Evolutionary conservation across 2,888 invertebrate genomes (phyloP).

Genomic region (Cerceris rybyensis): DNA sequence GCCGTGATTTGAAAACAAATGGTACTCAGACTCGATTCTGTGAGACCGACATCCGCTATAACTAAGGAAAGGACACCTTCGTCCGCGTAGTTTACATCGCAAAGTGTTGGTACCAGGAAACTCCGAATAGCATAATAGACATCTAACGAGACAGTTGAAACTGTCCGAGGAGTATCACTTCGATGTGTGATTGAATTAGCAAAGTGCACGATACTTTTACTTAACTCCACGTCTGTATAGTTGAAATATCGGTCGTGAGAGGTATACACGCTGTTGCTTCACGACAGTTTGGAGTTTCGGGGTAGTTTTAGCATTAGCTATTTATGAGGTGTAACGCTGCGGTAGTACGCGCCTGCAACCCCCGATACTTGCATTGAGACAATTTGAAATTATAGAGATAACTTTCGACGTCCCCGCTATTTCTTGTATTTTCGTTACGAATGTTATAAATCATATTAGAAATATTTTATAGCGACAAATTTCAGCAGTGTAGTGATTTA

Average conservation of each 20-base stretch:
- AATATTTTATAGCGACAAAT: no score
- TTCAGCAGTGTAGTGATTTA: no score
- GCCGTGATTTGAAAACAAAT: not conserved
- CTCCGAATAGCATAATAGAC: slow-evolving; percentile 39
- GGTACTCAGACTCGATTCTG: no score
- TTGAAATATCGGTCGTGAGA: not conserved
- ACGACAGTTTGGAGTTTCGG: not conserved
- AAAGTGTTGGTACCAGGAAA: slow-evolving; percentile 2
- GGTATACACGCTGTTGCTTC: not conserved
- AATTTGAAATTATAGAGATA: not conserved
- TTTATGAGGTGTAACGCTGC: slow-evolving; percentile 3
- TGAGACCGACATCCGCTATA: slow-evolving; percentile 32
- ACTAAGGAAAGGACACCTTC: slow-evolving; percentile 29
- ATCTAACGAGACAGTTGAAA: slow-evolving; percentile 38
- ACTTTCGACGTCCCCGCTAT: not conserved
- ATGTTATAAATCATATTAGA: not conserved
- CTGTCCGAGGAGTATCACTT: slow-evolving; percentile 37
- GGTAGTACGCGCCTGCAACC: not conserved
- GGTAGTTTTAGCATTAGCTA: slow-evolving; percentile 5
- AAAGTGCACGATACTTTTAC: slow-evolving; percentile 16
- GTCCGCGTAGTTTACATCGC: not conserved
- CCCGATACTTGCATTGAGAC: not conserved
- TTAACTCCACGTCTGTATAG: slow-evolving; percentile 5
- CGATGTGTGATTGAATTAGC: slow-evolving; percentile 11
- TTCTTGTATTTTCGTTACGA: not conserved